Percentiles rank a stretch among this genome's conserved stretches.
Evolutionary conservation across 2,797 vertebrate species (phyloP).

Genomic region (Remorina albescens): DNA sequence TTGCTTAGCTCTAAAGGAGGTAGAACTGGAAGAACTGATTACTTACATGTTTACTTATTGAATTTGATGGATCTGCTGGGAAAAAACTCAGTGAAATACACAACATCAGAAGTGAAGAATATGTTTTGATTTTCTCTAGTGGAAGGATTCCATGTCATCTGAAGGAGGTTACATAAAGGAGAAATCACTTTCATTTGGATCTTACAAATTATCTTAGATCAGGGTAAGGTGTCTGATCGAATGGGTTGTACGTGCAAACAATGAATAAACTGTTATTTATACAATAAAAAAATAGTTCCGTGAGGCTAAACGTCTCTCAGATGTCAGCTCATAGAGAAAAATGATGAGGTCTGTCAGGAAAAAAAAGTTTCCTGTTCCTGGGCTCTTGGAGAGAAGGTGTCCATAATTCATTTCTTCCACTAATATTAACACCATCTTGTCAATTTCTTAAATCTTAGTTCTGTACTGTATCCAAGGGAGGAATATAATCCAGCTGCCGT

Average conservation of each 20-base stretch:
- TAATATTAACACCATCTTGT: neutral
- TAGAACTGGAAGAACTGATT: constrained; percentile 51
- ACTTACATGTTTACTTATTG: constrained; percentile 60
- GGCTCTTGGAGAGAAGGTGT: neutral
- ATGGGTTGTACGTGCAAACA: constrained; percentile 6
- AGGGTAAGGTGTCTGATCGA: constrained; percentile 1
- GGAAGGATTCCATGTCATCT: constrained; percentile 24
- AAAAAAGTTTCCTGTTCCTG: neutral
- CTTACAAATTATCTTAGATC: constrained; percentile 10
- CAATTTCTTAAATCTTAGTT: neutral
- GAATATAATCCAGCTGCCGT: neutral
- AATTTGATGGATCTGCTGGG: constrained; percentile 32
- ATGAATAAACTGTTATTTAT: neutral
- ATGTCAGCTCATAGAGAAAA: neutral
- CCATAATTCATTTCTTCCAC: too few relatives aligned
- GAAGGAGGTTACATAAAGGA: constrained; percentile 21
- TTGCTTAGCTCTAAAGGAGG: constrained; percentile 33
- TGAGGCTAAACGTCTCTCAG: constrained; percentile 8
- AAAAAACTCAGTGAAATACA: constrained; percentile 32
- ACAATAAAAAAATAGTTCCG: neutral
- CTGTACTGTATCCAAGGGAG: neutral
- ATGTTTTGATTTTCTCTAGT: constrained; percentile 17
- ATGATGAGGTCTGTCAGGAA: neutral
- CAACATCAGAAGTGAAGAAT: constrained; percentile 43
- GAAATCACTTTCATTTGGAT: constrained; percentile 33